These are phyloP conservation scores for Upupa epops DNA, from an alignment of 2,113 vertebrate species.

Conservation along the genomic window DNA sequence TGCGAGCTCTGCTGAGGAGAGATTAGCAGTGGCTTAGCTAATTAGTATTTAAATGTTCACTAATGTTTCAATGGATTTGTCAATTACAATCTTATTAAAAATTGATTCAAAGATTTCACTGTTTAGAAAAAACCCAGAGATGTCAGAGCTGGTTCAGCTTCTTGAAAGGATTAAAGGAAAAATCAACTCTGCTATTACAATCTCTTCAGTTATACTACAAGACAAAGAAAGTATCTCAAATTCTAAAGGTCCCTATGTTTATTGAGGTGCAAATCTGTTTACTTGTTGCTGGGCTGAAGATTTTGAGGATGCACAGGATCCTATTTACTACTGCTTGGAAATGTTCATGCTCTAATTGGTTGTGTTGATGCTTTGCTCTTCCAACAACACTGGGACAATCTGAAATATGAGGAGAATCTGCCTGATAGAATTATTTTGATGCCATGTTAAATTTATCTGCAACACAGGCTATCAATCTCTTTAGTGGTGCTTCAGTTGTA, in stretches of 20 bases:
- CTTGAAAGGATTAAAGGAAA: slow-evolving; percentile 57
- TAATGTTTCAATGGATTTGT: slow-evolving; percentile 76
- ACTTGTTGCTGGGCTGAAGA: not conserved
- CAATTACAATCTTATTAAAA: slow-evolving; percentile 74
- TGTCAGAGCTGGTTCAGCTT: slow-evolving; percentile 63
- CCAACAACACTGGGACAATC: not conserved
- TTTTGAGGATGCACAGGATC: not conserved
- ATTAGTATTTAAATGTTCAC: slow-evolving; percentile 82
- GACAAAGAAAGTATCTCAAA: not conserved
- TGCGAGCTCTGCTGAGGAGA: slow-evolving; percentile 69
- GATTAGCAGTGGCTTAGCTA: slow-evolving; percentile 80
- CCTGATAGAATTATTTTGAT: not conserved
- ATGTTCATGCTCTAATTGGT: not conserved
- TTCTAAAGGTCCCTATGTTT: not conserved
- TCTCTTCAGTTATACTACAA: slow-evolving; percentile 15
- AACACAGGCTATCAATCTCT: not conserved
- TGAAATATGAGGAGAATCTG: not conserved
- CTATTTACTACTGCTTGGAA: not conserved
- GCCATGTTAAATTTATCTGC: not conserved
- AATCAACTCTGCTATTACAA: slow-evolving; percentile 49
- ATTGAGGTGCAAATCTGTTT: not conserved
- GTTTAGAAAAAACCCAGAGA: slow-evolving; percentile 3
- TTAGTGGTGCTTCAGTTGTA: not conserved
- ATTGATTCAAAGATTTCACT: slow-evolving; percentile 64
- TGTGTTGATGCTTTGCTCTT: not conserved